These are phyloP conservation scores for Callionymus lyra DNA, from an alignment of 2,113 vertebrate genomes.

Conservation along the genomic window DNA sequence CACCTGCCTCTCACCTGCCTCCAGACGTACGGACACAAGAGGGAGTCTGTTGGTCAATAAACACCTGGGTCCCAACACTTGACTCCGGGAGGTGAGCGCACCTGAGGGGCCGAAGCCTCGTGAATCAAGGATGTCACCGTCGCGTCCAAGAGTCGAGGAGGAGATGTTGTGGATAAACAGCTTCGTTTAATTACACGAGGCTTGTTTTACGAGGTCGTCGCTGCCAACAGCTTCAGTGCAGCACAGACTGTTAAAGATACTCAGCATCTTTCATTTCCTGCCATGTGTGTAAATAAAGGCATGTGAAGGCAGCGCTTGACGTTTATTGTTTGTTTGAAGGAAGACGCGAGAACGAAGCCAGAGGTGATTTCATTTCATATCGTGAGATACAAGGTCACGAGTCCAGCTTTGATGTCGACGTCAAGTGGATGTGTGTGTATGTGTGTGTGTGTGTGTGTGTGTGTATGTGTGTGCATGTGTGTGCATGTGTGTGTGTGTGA, in stretches of 20 bases:
- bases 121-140: constrained; percentile 2
- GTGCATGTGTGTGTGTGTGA: constrained; percentile 40
- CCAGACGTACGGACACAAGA: constrained; percentile 59
- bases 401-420: no score
- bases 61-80: constrained; percentile 47
- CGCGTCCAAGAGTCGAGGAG: no score
- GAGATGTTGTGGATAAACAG: constrained; percentile 29
- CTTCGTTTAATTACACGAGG: constrained; percentile 39
- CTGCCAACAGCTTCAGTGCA: constrained; percentile 33
- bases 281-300: constrained; percentile 34
- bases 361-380: no score
- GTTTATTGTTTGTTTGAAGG: constrained; percentile 19
- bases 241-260: constrained; percentile 31
- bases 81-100: constrained; percentile 28
- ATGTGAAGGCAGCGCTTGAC: constrained; percentile 21
- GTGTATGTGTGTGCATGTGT: constrained; percentile 23
- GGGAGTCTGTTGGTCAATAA: constrained; percentile 65
- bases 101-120: constrained; percentile 30
- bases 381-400: no score
- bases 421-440: constrained; percentile 42
- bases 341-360: background rate
- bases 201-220: constrained; percentile 27
- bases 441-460: no score
- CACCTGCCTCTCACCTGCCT: constrained; percentile 66
- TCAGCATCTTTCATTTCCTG: constrained; percentile 49